Base-by-base conservation (phyloP, 2,888 invertebrate species). In the Spodoptera picta region DNA sequence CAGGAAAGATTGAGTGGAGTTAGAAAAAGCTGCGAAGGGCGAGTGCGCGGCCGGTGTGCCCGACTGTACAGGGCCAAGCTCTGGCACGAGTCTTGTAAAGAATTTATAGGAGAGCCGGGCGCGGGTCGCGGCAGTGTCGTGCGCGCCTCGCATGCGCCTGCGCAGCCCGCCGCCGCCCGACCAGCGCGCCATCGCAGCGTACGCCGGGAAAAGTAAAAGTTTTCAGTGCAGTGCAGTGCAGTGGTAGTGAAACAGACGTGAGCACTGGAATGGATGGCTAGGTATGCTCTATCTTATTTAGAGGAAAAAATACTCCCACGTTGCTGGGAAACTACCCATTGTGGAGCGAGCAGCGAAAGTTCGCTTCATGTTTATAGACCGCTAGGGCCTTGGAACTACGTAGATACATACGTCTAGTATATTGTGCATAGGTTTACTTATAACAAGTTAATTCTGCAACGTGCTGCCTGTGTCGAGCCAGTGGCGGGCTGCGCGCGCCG, bases 31-130 rank as follows among this genome's bases (percentile, higher is more conserved):
- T 52, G 19, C n/a, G 24, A 88, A 91, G 90, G 90, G 90, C 88
- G 80, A 49, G 52, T 50, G 54, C 52, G 64, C 69, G 62, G 64
- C 61, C 73, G 79, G 81, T 80, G 87, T 75, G 75, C 86, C 72
- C 86, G 91, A 90, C 73, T 88, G 92, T 94, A 92, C 92, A 91
- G 92, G 90, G 90, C 90, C 90, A 81, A 86, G 88, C 87, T 83
- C 84, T 82, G 90, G 90, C 92, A 92, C 93, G 92, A 92, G 93
- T 89, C 89, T 90, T 89, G 88, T 90, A 90, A 91, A 92, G 91
- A 93, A 92, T 92, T 90, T 92, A 90, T 92, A 92, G 90, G 90
- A 90, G 92, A 90, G 90, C 83, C 87, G 86, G 85, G 86, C 87
- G 88, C 85, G 85, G 85, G 86, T 86, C 81, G 85, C 84, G 81